phyloP scores from a whole-genome alignment of 2,797 vertebrate genomes.

The Coreius guichenoti region DNA sequence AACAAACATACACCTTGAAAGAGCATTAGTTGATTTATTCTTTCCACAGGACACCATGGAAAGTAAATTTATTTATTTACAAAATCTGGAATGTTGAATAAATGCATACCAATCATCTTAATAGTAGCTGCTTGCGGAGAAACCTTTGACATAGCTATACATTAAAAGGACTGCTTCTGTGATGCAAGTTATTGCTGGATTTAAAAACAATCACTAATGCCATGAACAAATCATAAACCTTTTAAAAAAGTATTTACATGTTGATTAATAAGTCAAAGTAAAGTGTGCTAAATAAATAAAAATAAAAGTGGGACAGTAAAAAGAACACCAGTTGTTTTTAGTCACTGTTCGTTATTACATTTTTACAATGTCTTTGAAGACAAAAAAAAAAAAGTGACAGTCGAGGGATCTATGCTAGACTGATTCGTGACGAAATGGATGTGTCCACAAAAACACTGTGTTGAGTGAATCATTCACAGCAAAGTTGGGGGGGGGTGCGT shows the following conservation, averaged over 20 bases:
- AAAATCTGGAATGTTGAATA: conserved; percentile 96
- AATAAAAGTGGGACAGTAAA: conserved; percentile 70
- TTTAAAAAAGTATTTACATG: conserved; percentile 85
- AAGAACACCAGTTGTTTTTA: conserved; percentile 75
- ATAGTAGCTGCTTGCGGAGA: conserved; percentile 79
- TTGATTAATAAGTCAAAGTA: conserved; percentile 80
- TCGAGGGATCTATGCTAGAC: conserved; percentile 54
- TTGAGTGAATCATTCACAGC: conserved; percentile 43
- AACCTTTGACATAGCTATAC: conserved; percentile 80
- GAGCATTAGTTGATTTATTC: conserved; percentile 92
- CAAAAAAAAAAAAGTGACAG: conserved; percentile 68
- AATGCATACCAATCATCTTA: conserved; percentile 86
- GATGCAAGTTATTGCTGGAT: conserved; percentile 90
- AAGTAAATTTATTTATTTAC: conserved; percentile 93
- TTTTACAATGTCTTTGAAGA: conserved; percentile 58
- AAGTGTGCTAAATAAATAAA: conserved; percentile 85
- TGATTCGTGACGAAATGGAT: conserved; percentile 52
- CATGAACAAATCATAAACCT: conserved; percentile 72
- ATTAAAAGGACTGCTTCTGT: conserved; percentile 82
- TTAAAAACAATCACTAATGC: conserved; percentile 82
- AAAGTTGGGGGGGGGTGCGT: neutral
- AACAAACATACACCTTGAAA: conserved; percentile 74
- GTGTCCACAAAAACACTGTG: conserved; percentile 59
- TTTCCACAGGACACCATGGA: conserved; percentile 90
- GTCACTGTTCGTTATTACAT: conserved; percentile 73